Evolutionary conservation across 2,113 vertebrate species (phyloP), one percentile per base, ranked within the genome.

Genomic region (Anguilla rostrata): DNA sequence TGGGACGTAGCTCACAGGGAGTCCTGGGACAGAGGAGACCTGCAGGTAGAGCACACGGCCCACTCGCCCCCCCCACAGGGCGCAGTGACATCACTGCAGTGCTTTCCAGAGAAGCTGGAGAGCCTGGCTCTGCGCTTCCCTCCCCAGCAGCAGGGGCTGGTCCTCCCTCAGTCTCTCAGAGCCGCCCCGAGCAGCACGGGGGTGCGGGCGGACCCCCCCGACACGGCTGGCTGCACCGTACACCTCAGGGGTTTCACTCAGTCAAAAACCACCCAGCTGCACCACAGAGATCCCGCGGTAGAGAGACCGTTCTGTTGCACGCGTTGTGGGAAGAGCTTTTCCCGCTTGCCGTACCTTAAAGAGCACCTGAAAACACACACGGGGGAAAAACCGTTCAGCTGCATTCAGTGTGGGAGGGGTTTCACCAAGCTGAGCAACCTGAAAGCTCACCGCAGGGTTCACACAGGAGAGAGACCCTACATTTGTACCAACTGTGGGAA

Each of bases 401-500:
- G 95, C 89, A 92, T 93, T 83, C 34, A 94, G 9, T 96, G 95
- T 75, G 89, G 90, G 63, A 95, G 95, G 46, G 90, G 90, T 0
- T 96, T 93, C 85, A 91, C 92, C 87, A 90, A 91, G 56, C 95
- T 94, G 63, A 87, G 90, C 5, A 94, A 95, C 9, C 89, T 94
- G 7, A 91, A 95, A 83, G 90, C 93, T 26, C 97, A 97, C 83
- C 92, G 95, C 86, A 91, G 95, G 20, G 94, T 94, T 82, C 97
- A 97, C 90, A 97, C 96, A 0, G 96, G 96, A 34, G 96, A 97
- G 93, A 97, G 95, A 85, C 96, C 95, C 6, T 97, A 95, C 89
- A 91, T 93, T 34, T 97, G 97, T 39, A 82, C 92, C 5, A 93
- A 95, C 8, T 98, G 96, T 12, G 95, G 95, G 66, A 96, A 95